A percentile compares a stretch with the other conserved stretches of the same genome.
Conservation (phyloP, 2,888 invertebrate genomes). For the Agonopterix arenella region DNA sequence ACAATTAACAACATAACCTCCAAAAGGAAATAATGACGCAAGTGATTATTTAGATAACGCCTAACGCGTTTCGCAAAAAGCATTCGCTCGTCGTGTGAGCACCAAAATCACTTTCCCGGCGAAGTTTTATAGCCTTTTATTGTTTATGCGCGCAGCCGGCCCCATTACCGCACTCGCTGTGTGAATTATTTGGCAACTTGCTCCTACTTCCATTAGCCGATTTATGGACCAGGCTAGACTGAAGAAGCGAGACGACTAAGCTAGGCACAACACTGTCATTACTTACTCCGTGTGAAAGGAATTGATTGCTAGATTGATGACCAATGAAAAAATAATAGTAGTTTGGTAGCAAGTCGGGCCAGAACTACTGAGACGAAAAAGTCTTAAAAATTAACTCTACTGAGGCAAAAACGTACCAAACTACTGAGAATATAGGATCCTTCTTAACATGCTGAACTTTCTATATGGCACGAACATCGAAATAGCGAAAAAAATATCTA, state of each 20-base stretch:
- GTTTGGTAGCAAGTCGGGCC: too few species aligned
- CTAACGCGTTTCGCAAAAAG: constrained; percentile 12
- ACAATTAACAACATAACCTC: not conserved
- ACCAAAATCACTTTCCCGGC: constrained; percentile 42
- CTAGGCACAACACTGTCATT: not conserved
- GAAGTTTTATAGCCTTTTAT: constrained; percentile 59
- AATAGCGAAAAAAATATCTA: too few species aligned
- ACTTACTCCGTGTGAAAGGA: too few species aligned
- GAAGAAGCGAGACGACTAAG: not conserved
- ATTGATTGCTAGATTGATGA: too few species aligned
- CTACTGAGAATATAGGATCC: too few species aligned
- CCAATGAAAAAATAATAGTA: too few species aligned
- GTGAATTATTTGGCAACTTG: constrained; percentile 67
- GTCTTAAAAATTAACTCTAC: too few species aligned
- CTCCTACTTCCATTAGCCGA: constrained; percentile 51
- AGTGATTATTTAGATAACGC: constrained; percentile 6
- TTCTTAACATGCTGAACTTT: too few species aligned
- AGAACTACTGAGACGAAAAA: too few species aligned
- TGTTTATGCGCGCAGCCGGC: constrained; percentile 47
- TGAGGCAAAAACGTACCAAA: too few species aligned
- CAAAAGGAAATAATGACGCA: constrained; percentile 2
- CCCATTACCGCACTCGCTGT: constrained; percentile 56
- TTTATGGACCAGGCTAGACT: constrained; percentile 39
- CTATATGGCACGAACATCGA: too few species aligned
- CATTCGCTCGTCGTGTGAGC: constrained; percentile 14